Evolutionary conservation across 2,888 invertebrate genomes (phyloP), one percentile per base, ranked within the genome.

Genomic region (Andrena fulva): DNA sequence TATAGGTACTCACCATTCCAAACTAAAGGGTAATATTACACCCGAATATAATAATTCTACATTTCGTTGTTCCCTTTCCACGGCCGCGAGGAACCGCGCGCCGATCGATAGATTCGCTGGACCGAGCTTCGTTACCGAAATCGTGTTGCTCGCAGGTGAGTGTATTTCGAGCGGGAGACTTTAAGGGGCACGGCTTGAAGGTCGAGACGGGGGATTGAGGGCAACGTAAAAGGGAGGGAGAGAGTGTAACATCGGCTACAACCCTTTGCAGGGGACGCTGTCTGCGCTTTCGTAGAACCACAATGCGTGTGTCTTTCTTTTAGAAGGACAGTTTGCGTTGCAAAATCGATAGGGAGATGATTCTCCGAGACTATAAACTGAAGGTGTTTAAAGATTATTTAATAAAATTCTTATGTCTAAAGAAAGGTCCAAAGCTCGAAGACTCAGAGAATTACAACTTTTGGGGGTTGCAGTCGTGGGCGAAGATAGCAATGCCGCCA

Each of bases 161-260:
- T 52, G 42, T 77, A 52, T 52, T 70, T 71, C 52, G 62, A 70
- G 59, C 77, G 59, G 50, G 56, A 50, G 63, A 75, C 76, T 74
- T 75, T 79, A 79, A 79, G 63, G 75, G 71, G 62, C 54, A 60
- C 35, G 33, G 60, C n/a, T 16, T 20, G 50, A 72, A 78, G 78
- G 67, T 71, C 80, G 70, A 42, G 42, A n/a, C 20, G 42, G 0
- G 52, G 71, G 71, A 80, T 80, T 77, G 60, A 71, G 66, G 71
- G 54, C 52, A 42, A 10, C 24, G 24, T 5, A 20, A 56, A 31
- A 16, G 59, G 56, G 54, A n/a, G 64, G 35, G 29, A 42, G 42
- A 42, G 42, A 4, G 42, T 29, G 60, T 50, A 56, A n/a, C 27
- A 54, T 50, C 20, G 33, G 35, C 12, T 50, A 29, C 31, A 63